These are phyloP conservation scores for Saccostrea cuccullata DNA, from an alignment of 1,140 invertebrate species.

Conservation along the genomic window DNA sequence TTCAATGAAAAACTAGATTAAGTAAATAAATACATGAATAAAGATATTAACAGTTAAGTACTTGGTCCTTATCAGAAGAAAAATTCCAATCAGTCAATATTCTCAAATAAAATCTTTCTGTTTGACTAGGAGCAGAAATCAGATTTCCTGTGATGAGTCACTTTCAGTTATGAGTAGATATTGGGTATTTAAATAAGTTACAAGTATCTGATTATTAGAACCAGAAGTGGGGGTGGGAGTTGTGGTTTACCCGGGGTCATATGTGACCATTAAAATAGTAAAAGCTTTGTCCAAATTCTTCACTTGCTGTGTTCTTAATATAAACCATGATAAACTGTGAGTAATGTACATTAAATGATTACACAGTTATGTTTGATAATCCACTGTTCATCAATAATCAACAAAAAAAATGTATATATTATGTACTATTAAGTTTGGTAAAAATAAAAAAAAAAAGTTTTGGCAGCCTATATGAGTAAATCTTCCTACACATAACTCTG, in stretches of 20 bases:
- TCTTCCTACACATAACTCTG: too few species aligned
- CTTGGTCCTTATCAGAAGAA: too few species aligned
- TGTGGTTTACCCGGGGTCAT: neutral
- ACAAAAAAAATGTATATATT: too few species aligned
- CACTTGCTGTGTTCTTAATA: neutral
- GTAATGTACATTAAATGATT: neutral
- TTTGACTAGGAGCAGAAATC: constrained; percentile 27
- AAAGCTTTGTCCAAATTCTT: neutral
- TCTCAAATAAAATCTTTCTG: neutral
- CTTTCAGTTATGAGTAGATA: neutral
- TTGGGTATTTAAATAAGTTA: neutral
- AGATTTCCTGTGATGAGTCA: neutral
- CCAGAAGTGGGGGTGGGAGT: neutral
- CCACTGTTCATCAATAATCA: too few species aligned
- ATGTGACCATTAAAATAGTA: neutral
- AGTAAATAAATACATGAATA: too few species aligned
- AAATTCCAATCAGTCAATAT: neutral
- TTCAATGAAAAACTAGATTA: too few species aligned
- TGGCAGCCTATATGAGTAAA: too few species aligned
- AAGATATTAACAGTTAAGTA: too few species aligned
- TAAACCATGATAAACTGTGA: neutral
- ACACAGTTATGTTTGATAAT: neutral
- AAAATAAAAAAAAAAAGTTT: too few species aligned
- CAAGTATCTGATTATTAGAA: neutral
- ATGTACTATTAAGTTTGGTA: too few species aligned